Conservation (phyloP, 2,888 invertebrate genomes). For the Helobdella robusta region DNA sequence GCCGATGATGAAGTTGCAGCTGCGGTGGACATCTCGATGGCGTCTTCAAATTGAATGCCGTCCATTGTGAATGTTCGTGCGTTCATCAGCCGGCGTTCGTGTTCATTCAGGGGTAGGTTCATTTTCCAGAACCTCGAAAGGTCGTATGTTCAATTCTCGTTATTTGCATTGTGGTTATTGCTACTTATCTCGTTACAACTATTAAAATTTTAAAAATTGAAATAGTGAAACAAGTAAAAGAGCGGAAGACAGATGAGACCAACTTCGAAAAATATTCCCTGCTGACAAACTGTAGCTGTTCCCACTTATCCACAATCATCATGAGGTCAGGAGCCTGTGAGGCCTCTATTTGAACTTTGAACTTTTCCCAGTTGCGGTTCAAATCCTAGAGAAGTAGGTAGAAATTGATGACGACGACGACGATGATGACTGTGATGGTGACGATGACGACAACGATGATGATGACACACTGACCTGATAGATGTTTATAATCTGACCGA, state of each 20-base stretch:
- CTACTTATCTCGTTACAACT: no score
- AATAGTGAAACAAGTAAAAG: not conserved
- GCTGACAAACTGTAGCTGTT: slow-evolving; percentile 44
- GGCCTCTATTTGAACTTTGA: slow-evolving; percentile 43
- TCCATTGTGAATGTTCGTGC: slow-evolving; percentile 18
- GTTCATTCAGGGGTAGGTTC: slow-evolving; percentile 25
- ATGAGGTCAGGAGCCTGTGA: slow-evolving; percentile 43
- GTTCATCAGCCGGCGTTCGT: slow-evolving; percentile 21
- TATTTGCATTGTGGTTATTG: no score
- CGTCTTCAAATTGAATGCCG: slow-evolving; percentile 26
- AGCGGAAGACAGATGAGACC: not conserved
- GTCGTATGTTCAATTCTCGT: no score
- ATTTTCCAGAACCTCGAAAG: slow-evolving; percentile 28
- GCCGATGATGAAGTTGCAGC: no score
- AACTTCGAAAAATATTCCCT: slow-evolving; percentile 42
- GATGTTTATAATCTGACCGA: slow-evolving; percentile 27
- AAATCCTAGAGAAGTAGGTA: slow-evolving; percentile 39
- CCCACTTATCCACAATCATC: slow-evolving; percentile 46
- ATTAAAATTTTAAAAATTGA: not conserved
- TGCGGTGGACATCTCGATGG: not conserved
- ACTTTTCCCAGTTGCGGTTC: slow-evolving; percentile 47
- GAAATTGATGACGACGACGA: no score
- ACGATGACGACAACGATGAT: no score
- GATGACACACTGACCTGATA: slow-evolving; percentile 28
- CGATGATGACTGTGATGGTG: no score